A percentile compares a stretch with the other conserved stretches of the same genome.
Evolutionary conservation across 2,888 invertebrate genomes (phyloP).

Genomic region (Therioaphis trifolii): DNA sequence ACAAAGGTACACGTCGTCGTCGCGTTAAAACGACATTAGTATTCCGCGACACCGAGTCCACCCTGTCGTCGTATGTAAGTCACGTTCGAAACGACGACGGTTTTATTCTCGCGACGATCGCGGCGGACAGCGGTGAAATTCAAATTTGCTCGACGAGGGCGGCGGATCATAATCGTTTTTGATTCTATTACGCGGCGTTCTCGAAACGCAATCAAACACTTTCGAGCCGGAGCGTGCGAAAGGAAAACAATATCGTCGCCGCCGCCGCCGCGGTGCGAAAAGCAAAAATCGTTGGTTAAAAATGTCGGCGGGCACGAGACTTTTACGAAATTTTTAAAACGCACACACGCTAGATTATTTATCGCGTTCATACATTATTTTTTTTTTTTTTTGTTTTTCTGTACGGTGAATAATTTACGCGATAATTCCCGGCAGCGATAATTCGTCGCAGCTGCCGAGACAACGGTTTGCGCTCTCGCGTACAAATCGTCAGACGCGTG

Average conservation of each 20-base stretch:
- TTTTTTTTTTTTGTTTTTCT: too few relatives aligned
- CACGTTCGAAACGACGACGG: conserved; percentile 25
- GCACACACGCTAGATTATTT: conserved; percentile 25
- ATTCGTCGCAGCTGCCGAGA: not conserved
- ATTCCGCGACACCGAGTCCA: not conserved
- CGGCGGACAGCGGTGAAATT: not conserved
- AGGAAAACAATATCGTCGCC: conserved; percentile 14
- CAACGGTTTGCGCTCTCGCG: not conserved
- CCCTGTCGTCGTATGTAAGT: conserved; percentile 9
- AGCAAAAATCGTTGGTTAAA: not conserved
- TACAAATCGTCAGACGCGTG: not conserved
- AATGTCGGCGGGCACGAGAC: not conserved
- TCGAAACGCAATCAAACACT: not conserved
- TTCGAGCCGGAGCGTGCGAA: not conserved
- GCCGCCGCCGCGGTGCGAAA: not conserved
- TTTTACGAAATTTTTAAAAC: not conserved
- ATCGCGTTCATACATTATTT: too few relatives aligned
- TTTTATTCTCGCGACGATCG: not conserved
- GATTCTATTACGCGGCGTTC: conserved; percentile 9
- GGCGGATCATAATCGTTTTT: not conserved
- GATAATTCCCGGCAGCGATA: not conserved
- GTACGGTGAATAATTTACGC: conserved; percentile 21
- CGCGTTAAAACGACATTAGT: not conserved
- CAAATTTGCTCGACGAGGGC: not conserved
- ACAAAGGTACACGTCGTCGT: not conserved